phyloP scores from a whole-genome alignment of 1,140 invertebrate genomes.

The Sycophila sp. region DNA sequence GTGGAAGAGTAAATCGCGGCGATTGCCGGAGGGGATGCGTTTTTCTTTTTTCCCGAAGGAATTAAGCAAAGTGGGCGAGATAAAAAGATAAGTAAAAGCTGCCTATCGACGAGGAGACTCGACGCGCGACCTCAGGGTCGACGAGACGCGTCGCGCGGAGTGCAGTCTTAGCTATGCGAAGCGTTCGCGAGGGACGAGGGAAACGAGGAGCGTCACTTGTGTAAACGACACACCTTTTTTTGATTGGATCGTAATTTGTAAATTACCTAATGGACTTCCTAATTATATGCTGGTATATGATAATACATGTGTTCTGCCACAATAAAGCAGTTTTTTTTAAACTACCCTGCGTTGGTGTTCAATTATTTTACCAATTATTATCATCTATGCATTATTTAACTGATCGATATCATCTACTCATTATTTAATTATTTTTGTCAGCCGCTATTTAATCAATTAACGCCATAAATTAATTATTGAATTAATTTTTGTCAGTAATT shows the following conservation, averaged over 20 bases:
- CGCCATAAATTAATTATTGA: too few species aligned
- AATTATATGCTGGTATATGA: conserved; percentile 63
- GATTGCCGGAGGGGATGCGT: neutral
- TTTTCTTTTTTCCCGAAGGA: too few species aligned
- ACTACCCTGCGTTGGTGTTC: neutral
- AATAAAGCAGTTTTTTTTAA: conserved; percentile 64
- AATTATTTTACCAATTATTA: neutral
- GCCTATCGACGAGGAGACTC: too few species aligned
- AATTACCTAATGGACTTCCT: conserved; percentile 60
- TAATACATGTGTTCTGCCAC: conserved; percentile 64
- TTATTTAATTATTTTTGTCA: too few species aligned
- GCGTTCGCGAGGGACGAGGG: neutral
- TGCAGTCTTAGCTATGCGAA: neutral
- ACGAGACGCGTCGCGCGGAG: neutral
- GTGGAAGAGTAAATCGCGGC: neutral
- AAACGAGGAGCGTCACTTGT: conserved; percentile 6
- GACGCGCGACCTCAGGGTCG: neutral
- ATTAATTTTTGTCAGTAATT: too few species aligned
- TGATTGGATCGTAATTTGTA: conserved; percentile 58
- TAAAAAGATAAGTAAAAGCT: neutral
- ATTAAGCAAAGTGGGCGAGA: neutral
- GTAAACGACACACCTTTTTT: conserved; percentile 36
- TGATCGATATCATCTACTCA: too few species aligned
- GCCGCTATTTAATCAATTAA: too few species aligned
- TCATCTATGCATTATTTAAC: too few species aligned